Conservation (phyloP, 53 echinoderm and acorn worm genomes). For the Crossaster papposus region DNA sequence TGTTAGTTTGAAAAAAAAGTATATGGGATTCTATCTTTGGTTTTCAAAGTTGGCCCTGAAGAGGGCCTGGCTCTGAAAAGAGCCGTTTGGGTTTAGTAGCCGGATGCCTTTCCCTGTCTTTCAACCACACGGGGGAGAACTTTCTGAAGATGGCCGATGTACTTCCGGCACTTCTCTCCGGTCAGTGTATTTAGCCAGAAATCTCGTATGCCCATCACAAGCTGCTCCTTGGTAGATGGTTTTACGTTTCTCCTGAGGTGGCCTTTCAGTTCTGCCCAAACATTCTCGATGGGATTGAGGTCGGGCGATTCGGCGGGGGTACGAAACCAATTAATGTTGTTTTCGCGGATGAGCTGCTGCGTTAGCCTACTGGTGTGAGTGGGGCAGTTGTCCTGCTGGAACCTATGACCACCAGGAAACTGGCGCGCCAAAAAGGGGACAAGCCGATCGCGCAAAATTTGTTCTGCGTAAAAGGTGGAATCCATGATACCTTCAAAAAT, state of each 20-base stretch:
- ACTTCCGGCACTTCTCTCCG: background rate
- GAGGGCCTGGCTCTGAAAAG: conserved; percentile 1
- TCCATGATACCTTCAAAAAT: conserved; percentile 66
- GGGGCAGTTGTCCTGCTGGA: conserved; percentile 30
- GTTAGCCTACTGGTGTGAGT: background rate
- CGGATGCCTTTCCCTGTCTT: conserved; percentile 9
- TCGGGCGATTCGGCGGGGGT: conserved; percentile 32
- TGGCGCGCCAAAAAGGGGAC: background rate
- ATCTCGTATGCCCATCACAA: background rate
- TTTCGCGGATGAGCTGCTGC: background rate
- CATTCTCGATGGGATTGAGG: conserved; percentile 41
- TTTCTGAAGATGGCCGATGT: conserved; percentile 22
- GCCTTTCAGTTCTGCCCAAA: conserved; percentile 45
- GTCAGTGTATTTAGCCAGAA: conserved; percentile 33
- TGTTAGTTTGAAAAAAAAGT: too few relatives aligned
- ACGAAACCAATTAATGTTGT: conserved; percentile 20
- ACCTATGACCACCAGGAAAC: too few relatives aligned
- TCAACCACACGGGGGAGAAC: conserved; percentile 24
- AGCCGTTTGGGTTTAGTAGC: background rate
- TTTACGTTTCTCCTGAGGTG: conserved; percentile 8
- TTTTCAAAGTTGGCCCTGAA: too few relatives aligned
- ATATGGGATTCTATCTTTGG: too few relatives aligned
- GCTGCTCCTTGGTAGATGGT: conserved; percentile 4
- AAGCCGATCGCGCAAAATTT: background rate
- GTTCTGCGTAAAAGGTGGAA: conserved; percentile 26